Conservation (phyloP, 2,113 vertebrate species). For the Hemicordylus capensis region DNA sequence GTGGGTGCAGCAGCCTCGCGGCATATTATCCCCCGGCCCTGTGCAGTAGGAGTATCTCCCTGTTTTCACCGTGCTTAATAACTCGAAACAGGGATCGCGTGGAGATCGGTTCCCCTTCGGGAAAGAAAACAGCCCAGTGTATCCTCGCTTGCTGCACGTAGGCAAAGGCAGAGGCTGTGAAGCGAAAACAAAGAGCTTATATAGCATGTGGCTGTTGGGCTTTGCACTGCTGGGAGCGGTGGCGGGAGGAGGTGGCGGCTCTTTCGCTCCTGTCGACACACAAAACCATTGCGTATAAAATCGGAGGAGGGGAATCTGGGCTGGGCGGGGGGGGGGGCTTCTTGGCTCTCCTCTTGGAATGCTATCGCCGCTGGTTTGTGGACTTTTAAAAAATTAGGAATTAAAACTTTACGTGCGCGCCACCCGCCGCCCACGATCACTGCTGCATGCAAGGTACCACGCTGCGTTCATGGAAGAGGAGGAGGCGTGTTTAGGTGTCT, state of each 20-base stretch:
- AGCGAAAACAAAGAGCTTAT: conserved; percentile 78
- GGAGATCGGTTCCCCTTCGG: not conserved
- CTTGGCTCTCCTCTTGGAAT: not conserved
- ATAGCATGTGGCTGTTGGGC: conserved; percentile 58
- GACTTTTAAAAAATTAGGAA: not conserved
- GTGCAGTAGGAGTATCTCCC: not conserved
- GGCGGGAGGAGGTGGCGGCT: not conserved
- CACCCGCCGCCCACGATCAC: too few relatives aligned
- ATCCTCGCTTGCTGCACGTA: conserved; percentile 62
- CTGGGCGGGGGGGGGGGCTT: not conserved
- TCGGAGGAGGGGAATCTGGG: too few relatives aligned
- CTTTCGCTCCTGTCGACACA: not conserved
- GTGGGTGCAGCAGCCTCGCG: not conserved
- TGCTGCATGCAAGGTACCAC: not conserved
- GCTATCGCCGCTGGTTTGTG: not conserved
- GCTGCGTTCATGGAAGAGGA: not conserved
- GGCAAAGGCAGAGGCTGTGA: conserved; percentile 69
- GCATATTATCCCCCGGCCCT: not conserved
- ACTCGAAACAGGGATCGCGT: not conserved
- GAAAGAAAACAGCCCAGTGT: conserved; percentile 10
- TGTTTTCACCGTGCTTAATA: not conserved
- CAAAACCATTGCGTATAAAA: not conserved
- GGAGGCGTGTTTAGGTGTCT: not conserved
- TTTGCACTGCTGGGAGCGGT: not conserved
- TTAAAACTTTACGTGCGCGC: conserved; percentile 22